Evolutionary conservation across 2,113 vertebrate genomes (phyloP).

Genomic region (Panthera uncia): DNA sequence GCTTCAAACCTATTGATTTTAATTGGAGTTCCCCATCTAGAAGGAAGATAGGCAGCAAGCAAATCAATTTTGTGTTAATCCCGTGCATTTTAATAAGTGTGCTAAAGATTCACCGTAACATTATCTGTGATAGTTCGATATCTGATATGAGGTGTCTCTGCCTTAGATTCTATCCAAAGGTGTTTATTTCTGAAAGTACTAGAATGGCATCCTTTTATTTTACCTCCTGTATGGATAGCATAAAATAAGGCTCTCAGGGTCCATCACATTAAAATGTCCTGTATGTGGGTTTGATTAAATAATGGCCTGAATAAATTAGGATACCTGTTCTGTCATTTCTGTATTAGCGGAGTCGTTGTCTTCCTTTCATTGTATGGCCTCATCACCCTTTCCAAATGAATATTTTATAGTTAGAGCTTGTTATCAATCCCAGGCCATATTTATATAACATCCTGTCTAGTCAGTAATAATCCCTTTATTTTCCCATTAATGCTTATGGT

Average conservation of each 20-base stretch:
- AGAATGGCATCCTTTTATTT: slow-evolving; percentile 54
- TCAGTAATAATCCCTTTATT: slow-evolving; percentile 70
- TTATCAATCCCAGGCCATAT: slow-evolving; percentile 57
- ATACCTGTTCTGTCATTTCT: slow-evolving; percentile 57
- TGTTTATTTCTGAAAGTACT: slow-evolving; percentile 60
- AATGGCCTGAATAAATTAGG: slow-evolving; percentile 70
- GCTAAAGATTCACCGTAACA: slow-evolving; percentile 68
- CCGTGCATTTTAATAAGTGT: slow-evolving; percentile 77
- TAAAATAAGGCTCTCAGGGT: slow-evolving; percentile 51
- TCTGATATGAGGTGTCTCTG: slow-evolving; percentile 16
- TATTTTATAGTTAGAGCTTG: slow-evolving; percentile 67
- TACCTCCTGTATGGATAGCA: background rate
- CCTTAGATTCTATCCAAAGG: slow-evolving; percentile 48
- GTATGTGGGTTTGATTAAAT: slow-evolving; percentile 65
- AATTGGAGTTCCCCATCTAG: slow-evolving; percentile 73
- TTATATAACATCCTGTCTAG: slow-evolving; percentile 59
- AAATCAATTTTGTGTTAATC: slow-evolving; percentile 80
- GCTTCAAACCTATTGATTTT: slow-evolving; percentile 79
- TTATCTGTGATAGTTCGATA: slow-evolving; percentile 60
- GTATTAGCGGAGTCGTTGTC: slow-evolving; percentile 57
- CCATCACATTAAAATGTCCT: slow-evolving; percentile 61
- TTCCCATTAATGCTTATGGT: slow-evolving; percentile 49
- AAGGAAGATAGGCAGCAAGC: slow-evolving; percentile 69
- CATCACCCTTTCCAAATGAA: slow-evolving; percentile 55
- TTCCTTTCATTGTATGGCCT: slow-evolving; percentile 37